Conservation (phyloP, 2,888 invertebrate species). For the Prenolepis imparis region DNA sequence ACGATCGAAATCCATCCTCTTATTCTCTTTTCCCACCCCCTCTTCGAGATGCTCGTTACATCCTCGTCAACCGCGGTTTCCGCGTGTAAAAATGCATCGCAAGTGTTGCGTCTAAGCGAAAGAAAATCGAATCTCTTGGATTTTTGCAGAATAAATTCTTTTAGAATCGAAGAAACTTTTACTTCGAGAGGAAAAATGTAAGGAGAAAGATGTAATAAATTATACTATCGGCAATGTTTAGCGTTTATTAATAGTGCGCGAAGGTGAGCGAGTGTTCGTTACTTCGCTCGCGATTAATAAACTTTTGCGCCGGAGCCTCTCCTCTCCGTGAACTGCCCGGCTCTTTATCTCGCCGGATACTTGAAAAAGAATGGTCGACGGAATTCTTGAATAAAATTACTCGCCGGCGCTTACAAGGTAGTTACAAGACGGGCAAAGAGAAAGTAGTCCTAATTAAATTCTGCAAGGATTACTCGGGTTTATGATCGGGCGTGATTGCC, state of each 20-base stretch:
- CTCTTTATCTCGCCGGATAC: slow-evolving; percentile 46
- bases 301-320: slow-evolving; percentile 41
- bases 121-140: not conserved
- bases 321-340: slow-evolving; percentile 11
- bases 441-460: slow-evolving; percentile 76
- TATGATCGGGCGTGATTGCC: slow-evolving; percentile 73
- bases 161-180: not conserved
- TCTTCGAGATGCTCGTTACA: slow-evolving; percentile 48
- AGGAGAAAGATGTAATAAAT: slow-evolving; percentile 15
- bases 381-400: slow-evolving; percentile 74
- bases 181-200: not conserved
- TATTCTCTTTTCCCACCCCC: slow-evolving; percentile 42
- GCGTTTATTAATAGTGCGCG: slow-evolving; percentile 32
- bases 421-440: slow-evolving; percentile 68
- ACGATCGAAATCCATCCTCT: slow-evolving; percentile 67
- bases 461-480: slow-evolving; percentile 75
- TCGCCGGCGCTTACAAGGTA: slow-evolving; percentile 65
- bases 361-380: slow-evolving; percentile 48
- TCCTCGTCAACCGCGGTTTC: not conserved
- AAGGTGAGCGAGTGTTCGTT: slow-evolving; percentile 16
- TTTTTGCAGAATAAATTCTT: not conserved
- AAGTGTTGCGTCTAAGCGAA: not conserved
- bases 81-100: not conserved
- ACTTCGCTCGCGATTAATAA: slow-evolving; percentile 38
- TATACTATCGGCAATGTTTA: slow-evolving; percentile 41